A percentile compares a stretch with the other conserved stretches of the same genome.
Conservation (phyloP, 1,140 invertebrate species). For the Zaprionus camerounensis region DNA sequence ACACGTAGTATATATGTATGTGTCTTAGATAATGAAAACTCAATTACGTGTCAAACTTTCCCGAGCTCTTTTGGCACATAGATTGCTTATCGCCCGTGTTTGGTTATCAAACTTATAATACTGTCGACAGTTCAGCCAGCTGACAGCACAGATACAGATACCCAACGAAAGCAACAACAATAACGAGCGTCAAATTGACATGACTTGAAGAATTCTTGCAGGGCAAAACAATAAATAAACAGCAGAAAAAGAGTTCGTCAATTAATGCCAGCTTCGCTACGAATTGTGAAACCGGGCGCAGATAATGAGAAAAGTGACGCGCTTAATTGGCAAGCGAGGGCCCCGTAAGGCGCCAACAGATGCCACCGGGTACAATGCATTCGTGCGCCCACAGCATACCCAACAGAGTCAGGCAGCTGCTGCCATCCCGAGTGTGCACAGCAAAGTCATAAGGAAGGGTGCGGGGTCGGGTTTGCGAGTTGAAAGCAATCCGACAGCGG, state of each 20-base stretch:
- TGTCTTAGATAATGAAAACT: constrained; percentile 29
- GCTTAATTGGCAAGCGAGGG: constrained; percentile 65
- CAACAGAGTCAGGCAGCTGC: constrained; percentile 1
- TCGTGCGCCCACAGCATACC: constrained; percentile 36
- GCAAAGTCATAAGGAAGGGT: constrained; percentile 35
- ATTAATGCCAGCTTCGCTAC: constrained; percentile 59
- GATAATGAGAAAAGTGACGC: constrained; percentile 73
- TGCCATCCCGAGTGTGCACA: constrained; percentile 57
- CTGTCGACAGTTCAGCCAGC: constrained; percentile 15
- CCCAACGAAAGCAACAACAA: neutral
- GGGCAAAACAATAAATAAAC: constrained; percentile 4
- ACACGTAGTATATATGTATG: neutral
- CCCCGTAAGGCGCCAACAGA: constrained; percentile 47
- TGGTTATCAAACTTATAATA: constrained; percentile 44
- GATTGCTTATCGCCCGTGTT: constrained; percentile 54
- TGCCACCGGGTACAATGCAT: constrained; percentile 58
- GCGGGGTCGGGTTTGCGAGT: neutral
- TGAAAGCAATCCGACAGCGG: constrained; percentile 47
- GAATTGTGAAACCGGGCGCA: constrained; percentile 52
- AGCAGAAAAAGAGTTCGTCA: constrained; percentile 27
- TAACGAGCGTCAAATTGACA: neutral
- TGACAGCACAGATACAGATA: constrained; percentile 24
- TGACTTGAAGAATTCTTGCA: neutral
- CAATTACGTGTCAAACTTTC: constrained; percentile 63
- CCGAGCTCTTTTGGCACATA: constrained; percentile 9